Evolutionary conservation across 1,140 invertebrate genomes (phyloP).

Genomic region (Harlomillsia oculata): DNA sequence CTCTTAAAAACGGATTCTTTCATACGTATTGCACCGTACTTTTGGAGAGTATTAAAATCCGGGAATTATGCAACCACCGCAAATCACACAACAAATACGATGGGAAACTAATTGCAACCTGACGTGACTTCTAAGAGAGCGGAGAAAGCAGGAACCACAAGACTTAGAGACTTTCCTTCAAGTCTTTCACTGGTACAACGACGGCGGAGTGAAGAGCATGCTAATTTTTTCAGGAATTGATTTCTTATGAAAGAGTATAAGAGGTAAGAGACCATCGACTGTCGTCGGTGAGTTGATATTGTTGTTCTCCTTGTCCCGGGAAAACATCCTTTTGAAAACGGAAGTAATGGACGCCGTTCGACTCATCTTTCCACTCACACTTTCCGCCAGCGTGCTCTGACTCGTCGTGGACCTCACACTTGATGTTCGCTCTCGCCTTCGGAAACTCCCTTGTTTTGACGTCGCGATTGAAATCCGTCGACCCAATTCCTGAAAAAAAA

Average conservation of each 20-base stretch:
- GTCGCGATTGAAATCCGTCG: conserved; percentile 26
- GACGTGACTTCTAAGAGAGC: no score
- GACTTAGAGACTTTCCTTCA: no score
- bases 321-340: conserved; percentile 62
- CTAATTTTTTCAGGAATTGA: neutral
- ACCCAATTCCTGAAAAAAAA: conserved; percentile 33
- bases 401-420: conserved; percentile 31
- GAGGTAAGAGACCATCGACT: conserved; percentile 6
- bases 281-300: conserved; percentile 11
- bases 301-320: conserved; percentile 46
- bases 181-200: neutral
- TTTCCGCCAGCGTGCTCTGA: conserved; percentile 34
- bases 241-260: neutral
- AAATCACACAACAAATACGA: no score
- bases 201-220: neutral
- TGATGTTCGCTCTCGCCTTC: conserved; percentile 30
- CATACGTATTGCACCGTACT: no score
- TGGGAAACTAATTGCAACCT: no score
- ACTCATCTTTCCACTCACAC: conserved; percentile 43
- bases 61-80: no score
- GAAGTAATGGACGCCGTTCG: conserved; percentile 55
- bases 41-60: no score
- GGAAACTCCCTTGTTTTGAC: conserved; percentile 28
- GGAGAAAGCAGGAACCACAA: no score
- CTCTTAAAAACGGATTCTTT: no score